Conservation (phyloP, 1,140 invertebrate genomes). For the Leptinotarsa defecta region DNA sequence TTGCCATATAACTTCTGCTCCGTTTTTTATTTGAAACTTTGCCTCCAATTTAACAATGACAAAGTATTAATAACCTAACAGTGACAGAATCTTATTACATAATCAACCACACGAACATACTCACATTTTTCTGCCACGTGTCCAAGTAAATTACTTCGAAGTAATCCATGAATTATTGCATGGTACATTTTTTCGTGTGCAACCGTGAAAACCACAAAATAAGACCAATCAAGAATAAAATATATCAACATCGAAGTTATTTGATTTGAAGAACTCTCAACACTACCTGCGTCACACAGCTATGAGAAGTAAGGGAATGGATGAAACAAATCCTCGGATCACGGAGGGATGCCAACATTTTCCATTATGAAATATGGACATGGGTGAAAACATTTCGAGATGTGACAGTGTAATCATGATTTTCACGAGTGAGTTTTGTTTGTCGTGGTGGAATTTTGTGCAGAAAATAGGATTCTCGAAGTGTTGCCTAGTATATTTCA, state of each 20-base stretch:
- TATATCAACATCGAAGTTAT: not conserved
- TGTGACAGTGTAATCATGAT: not conserved
- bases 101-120: too few species aligned
- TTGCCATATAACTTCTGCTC: too few species aligned
- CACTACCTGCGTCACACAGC: not conserved
- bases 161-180: not conserved
- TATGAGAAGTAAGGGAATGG: not conserved
- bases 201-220: not conserved
- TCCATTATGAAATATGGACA: not conserved
- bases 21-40: too few species aligned
- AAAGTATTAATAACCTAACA: too few species aligned
- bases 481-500: not conserved
- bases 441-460: not conserved
- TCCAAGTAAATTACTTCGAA: too few species aligned
- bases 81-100: too few species aligned
- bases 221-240: not conserved
- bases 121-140: too few species aligned
- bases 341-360: not conserved
- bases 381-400: constrained; percentile 3
- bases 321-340: not conserved
- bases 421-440: not conserved
- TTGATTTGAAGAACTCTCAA: not conserved
- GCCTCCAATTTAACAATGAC: too few species aligned
- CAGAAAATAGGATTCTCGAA: not conserved
- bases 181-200: not conserved